Percentiles rank a stretch among this genome's conserved stretches.
These are phyloP conservation scores for Melanostoma scalare DNA, from an alignment of 2,888 invertebrate genomes.

Conservation along the genomic window DNA sequence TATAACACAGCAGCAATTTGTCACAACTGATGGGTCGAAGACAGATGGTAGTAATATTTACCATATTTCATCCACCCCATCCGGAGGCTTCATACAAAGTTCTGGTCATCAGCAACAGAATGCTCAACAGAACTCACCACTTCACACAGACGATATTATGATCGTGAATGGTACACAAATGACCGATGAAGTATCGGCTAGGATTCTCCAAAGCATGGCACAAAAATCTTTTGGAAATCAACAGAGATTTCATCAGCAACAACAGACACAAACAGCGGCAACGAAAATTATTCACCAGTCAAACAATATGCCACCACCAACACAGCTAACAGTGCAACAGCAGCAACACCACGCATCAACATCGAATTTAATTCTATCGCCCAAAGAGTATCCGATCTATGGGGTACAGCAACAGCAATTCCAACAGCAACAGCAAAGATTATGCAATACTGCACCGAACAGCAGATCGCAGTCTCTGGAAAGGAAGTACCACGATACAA, in stretches of 20 bases:
- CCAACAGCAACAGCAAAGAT: slow-evolving; percentile 74
- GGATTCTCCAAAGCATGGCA: slow-evolving; percentile 81
- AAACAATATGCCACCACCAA: slow-evolving; percentile 74
- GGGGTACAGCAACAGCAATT: slow-evolving; percentile 73
- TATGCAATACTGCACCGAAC: slow-evolving; percentile 78
- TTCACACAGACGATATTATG: slow-evolving; percentile 80
- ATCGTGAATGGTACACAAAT: slow-evolving; percentile 82
- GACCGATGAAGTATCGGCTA: slow-evolving; percentile 81
- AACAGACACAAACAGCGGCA: slow-evolving; percentile 66
- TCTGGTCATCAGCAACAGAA: slow-evolving; percentile 68
- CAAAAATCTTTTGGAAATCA: slow-evolving; percentile 80
- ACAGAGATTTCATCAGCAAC: slow-evolving; percentile 76
- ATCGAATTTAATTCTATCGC: slow-evolving; percentile 78
- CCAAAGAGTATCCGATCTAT: slow-evolving; percentile 77
- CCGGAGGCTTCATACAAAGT: slow-evolving; percentile 59
- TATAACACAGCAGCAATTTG: slow-evolving; percentile 70
- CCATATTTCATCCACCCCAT: slow-evolving; percentile 59
- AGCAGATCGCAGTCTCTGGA: slow-evolving; percentile 80
- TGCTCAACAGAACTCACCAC: slow-evolving; percentile 61
- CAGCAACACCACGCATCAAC: slow-evolving; percentile 69
- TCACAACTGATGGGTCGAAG: slow-evolving; percentile 63
- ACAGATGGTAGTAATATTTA: slow-evolving; percentile 70
- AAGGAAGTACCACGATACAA: slow-evolving; percentile 78
- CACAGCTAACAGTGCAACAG: slow-evolving; percentile 74
- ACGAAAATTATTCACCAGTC: slow-evolving; percentile 65